These are phyloP conservation scores for Octopus bimaculoides DNA, from an alignment of 1,140 invertebrate genomes.

Conservation along the genomic window DNA sequence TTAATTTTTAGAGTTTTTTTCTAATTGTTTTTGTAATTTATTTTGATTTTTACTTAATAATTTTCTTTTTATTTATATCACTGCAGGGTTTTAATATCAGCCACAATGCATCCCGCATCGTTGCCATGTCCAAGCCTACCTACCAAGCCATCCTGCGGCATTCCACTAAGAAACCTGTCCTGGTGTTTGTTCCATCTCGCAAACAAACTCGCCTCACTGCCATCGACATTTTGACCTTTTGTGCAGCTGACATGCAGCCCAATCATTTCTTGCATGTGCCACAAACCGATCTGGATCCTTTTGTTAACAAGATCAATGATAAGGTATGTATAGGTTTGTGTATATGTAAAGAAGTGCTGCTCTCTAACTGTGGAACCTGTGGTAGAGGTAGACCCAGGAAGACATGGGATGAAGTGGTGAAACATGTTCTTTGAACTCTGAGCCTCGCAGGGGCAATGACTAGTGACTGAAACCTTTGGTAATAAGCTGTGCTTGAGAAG, in stretches of 20 bases:
- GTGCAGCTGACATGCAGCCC: constrained; percentile 81
- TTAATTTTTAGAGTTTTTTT: no score
- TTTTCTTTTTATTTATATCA: no score
- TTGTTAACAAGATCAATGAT: constrained; percentile 82
- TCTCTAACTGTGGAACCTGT: neutral
- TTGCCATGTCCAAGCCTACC: constrained; percentile 96
- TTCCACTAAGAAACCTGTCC: constrained; percentile 83
- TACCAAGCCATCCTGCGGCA: constrained; percentile 91
- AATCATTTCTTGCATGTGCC: constrained; percentile 73
- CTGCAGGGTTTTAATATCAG: constrained; percentile 91
- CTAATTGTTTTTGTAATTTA: no score
- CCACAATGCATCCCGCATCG: constrained; percentile 90
- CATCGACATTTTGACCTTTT: constrained; percentile 91
- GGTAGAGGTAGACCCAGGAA: no score
- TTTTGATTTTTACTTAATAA: no score
- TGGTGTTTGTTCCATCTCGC: constrained; percentile 95
- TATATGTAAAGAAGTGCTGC: neutral
- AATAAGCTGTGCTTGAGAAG: no score
- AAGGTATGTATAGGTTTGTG: constrained; percentile 59
- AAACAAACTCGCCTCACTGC: constrained; percentile 92
- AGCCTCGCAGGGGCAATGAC: no score
- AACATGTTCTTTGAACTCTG: no score
- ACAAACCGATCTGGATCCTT: constrained; percentile 81
- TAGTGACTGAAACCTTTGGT: no score
- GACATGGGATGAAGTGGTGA: no score